These are phyloP conservation scores for Amphipyra berbera DNA, from an alignment of 2,888 invertebrate genomes.

Conservation along the genomic window DNA sequence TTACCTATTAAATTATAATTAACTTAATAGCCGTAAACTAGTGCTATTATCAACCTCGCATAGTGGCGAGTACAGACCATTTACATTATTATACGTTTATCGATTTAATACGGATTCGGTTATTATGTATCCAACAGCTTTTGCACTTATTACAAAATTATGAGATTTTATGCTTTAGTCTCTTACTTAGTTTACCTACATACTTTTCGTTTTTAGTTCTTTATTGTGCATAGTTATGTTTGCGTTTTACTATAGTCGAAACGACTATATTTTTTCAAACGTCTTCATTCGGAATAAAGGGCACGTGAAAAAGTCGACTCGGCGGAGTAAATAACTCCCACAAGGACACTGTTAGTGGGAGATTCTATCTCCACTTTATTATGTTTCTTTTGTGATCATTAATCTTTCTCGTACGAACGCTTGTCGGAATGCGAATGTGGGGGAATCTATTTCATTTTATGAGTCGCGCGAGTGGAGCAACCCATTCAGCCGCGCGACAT, in stretches of 20 bases:
- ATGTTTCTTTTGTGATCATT: slow-evolving; percentile 90
- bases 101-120: slow-evolving; percentile 72
- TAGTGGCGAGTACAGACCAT: slow-evolving; percentile 43
- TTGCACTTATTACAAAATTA: slow-evolving; percentile 58
- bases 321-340: slow-evolving; percentile 88
- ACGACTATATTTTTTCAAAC: slow-evolving; percentile 67
- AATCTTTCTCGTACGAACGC: slow-evolving; percentile 90
- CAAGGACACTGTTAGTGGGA: slow-evolving; percentile 90
- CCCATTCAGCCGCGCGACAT: slow-evolving; percentile 88
- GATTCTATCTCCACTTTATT: slow-evolving; percentile 90
- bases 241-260: slow-evolving; percentile 52
- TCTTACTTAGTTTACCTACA: slow-evolving; percentile 5
- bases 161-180: slow-evolving; percentile 28
- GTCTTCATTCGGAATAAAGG: slow-evolving; percentile 77
- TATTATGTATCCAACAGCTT: slow-evolving; percentile 63
- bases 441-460: slow-evolving; percentile 90
- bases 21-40: slow-evolving; percentile 64
- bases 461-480: slow-evolving; percentile 87
- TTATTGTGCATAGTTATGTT: slow-evolving; percentile 36
- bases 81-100: slow-evolving; percentile 61
- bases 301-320: slow-evolving; percentile 86
- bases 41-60: slow-evolving; percentile 58
- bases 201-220: slow-evolving; percentile 13
- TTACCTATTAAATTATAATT: slow-evolving; percentile 55
- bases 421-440: slow-evolving; percentile 90